Conservation (phyloP, 1,140 invertebrate species). For the Drosophila prosaltans region DNA sequence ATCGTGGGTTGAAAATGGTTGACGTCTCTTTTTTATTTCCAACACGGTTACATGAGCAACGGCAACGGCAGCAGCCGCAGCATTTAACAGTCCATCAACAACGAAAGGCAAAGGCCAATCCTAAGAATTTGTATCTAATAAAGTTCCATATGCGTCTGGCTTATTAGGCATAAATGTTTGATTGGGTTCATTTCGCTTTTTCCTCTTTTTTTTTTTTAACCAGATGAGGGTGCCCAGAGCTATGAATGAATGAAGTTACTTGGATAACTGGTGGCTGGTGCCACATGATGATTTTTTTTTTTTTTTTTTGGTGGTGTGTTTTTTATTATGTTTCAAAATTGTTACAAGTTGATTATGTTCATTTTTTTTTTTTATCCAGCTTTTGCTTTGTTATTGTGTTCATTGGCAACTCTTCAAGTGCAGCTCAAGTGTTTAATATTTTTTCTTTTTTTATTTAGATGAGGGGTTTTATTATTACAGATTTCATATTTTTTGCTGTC, state of each 20-base stretch:
- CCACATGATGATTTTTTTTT: neutral
- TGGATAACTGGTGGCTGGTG: constrained; percentile 30
- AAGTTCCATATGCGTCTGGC: constrained; percentile 70
- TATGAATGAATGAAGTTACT: constrained; percentile 8
- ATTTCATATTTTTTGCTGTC: constrained; percentile 43
- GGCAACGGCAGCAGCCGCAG: constrained; percentile 9
- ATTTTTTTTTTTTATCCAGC: constrained; percentile 45
- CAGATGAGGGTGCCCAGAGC: constrained; percentile 63
- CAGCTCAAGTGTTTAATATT: constrained; percentile 38
- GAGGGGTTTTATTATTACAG: constrained; percentile 55
- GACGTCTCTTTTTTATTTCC: constrained; percentile 53
- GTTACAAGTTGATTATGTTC: constrained; percentile 60
- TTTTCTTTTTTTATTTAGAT: neutral
- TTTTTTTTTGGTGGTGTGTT: constrained; percentile 10
- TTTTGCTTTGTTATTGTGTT: constrained; percentile 13
- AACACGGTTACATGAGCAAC: constrained; percentile 38
- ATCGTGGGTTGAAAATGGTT: constrained; percentile 66
- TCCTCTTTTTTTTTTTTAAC: neutral
- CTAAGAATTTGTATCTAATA: constrained; percentile 77
- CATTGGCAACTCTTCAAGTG: constrained; percentile 45
- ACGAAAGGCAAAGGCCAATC: constrained; percentile 33
- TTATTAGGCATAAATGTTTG: constrained; percentile 72
- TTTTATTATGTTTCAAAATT: constrained; percentile 46
- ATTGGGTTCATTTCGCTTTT: constrained; percentile 53
- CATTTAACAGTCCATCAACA: constrained; percentile 29